These are phyloP conservation scores for Lacerta agilis DNA, from an alignment of 2,797 vertebrate genomes.

Conservation along the genomic window DNA sequence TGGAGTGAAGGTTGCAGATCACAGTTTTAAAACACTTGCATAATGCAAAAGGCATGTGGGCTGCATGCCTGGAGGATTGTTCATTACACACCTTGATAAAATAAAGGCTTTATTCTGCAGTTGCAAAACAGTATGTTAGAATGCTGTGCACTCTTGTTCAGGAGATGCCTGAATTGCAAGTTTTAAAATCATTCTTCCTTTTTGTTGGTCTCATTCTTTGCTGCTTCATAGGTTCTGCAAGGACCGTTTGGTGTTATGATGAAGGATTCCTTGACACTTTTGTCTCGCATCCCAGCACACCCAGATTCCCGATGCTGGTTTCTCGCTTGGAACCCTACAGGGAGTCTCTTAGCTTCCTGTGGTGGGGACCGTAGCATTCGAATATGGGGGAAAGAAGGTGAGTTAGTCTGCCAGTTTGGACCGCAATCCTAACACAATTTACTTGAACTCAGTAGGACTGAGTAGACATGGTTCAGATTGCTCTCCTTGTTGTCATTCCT, in stretches of 20 bases:
- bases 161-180: neutral
- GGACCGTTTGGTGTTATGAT: conserved; percentile 65
- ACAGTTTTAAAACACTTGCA: too few relatives aligned
- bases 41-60: neutral
- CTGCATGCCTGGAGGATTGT: neutral
- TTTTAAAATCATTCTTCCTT: neutral
- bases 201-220: neutral
- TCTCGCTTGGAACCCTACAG: conserved; percentile 88
- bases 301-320: conserved; percentile 94
- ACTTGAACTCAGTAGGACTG: neutral
- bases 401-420: neutral
- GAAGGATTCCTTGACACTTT: conserved; percentile 83
- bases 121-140: neutral
- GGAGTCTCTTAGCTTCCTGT: conserved; percentile 88
- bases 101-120: neutral
- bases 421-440: too few relatives aligned
- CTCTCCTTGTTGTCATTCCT: neutral
- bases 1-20: too few relatives aligned
- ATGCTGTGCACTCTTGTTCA: neutral
- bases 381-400: conserved; percentile 90
- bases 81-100: neutral
- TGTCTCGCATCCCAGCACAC: conserved; percentile 84
- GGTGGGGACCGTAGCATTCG: conserved; percentile 91
- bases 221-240: neutral
- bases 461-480: neutral